phyloP scores from a whole-genome alignment of 2,888 invertebrate genomes.

The Drosophila anomalipes region DNA sequence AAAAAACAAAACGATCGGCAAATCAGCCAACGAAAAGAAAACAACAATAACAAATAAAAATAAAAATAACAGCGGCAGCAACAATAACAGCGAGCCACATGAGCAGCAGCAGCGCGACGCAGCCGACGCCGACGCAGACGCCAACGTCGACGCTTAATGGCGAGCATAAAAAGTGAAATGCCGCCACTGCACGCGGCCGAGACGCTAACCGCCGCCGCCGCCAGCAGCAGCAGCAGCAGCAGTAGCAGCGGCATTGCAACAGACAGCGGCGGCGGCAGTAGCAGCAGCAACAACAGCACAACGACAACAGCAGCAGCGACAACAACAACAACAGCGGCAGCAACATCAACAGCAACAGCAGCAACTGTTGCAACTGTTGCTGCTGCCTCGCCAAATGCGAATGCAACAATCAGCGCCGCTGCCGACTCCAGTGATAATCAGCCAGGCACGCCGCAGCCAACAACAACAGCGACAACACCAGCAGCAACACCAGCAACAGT shows the following conservation, averaged over 20 bases:
- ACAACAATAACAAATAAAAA: slow-evolving; percentile 20
- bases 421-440: slow-evolving; percentile 91
- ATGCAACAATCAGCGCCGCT: slow-evolving; percentile 88
- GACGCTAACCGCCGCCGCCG: slow-evolving; percentile 55
- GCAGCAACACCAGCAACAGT: slow-evolving; percentile 58
- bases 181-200: slow-evolving; percentile 84
- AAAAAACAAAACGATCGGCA: slow-evolving; percentile 34
- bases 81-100: slow-evolving; percentile 55
- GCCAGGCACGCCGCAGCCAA: slow-evolving; percentile 85
- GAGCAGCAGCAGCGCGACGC: slow-evolving; percentile 59
- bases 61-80: slow-evolving; percentile 29
- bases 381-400: slow-evolving; percentile 57
- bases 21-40: slow-evolving; percentile 44
- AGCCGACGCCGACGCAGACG: slow-evolving; percentile 40
- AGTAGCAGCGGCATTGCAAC: slow-evolving; percentile 46
- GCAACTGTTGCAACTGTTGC: slow-evolving; percentile 21
- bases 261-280: slow-evolving; percentile 48
- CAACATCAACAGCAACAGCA: slow-evolving; percentile 32
- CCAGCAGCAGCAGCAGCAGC: slow-evolving; percentile 46
- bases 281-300: slow-evolving; percentile 51
- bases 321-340: slow-evolving; percentile 19
- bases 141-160: slow-evolving; percentile 68
- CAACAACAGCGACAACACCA: slow-evolving; percentile 86
- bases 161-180: slow-evolving; percentile 82
- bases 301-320: slow-evolving; percentile 42